Percentiles rank a stretch among this genome's conserved stretches.
These are phyloP conservation scores for Hemithea aestivaria DNA, from an alignment of 2,888 invertebrate species.

Conservation along the genomic window DNA sequence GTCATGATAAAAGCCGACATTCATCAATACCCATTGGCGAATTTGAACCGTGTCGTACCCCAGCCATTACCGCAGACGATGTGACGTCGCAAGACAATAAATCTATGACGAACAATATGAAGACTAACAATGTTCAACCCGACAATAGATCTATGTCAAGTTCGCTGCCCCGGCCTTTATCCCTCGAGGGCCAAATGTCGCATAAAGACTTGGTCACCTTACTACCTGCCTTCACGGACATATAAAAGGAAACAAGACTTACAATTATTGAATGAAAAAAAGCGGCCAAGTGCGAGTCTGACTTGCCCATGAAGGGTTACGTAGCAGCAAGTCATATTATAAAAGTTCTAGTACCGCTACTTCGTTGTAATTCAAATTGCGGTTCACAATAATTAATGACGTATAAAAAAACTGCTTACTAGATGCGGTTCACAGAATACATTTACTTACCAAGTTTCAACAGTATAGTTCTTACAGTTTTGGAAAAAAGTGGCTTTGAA, in stretches of 20 bases:
- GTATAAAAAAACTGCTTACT: too few species aligned
- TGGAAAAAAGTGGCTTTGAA: too few species aligned
- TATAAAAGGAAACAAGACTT: constrained; percentile 33
- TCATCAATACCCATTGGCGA: constrained; percentile 48
- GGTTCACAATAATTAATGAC: too few species aligned
- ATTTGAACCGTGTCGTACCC: constrained; percentile 36
- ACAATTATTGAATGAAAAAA: too few species aligned
- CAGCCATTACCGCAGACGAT: constrained; percentile 31
- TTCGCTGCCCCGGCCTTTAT: constrained; percentile 47
- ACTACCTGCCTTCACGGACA: constrained; percentile 27
- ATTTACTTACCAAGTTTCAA: too few species aligned
- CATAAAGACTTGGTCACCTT: constrained; percentile 27
- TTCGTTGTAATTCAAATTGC: too few species aligned
- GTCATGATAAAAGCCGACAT: constrained; percentile 46
- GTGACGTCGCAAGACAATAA: constrained; percentile 40
- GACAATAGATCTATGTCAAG: constrained; percentile 65
- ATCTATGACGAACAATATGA: constrained; percentile 47
- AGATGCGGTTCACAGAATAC: too few species aligned
- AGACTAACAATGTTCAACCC: constrained; percentile 36
- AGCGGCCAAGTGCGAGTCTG: too few species aligned
- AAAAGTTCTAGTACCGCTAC: too few species aligned
- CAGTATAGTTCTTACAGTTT: too few species aligned
- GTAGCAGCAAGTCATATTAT: too few species aligned
- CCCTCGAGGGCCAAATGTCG: constrained; percentile 48
- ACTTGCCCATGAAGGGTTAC: too few species aligned